phyloP scores from a whole-genome alignment of 1,140 invertebrate species.

The Meteorus sp. region DNA sequence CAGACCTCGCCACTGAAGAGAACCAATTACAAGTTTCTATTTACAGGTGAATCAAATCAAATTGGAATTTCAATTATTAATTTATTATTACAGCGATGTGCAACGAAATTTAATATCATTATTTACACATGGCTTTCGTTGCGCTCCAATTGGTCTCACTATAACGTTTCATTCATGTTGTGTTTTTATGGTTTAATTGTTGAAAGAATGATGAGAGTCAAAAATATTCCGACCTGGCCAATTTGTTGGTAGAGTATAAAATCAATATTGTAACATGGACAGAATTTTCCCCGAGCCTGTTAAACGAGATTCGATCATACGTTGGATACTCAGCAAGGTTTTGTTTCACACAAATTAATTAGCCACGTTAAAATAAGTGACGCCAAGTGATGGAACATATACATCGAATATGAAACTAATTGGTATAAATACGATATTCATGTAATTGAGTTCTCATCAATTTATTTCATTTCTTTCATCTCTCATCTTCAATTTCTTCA shows the following conservation, averaged over 20 bases:
- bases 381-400: background rate
- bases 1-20: conserved; percentile 70
- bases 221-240: background rate
- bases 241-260: background rate
- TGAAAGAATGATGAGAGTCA: background rate
- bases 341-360: conserved; percentile 11
- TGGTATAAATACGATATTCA: background rate
- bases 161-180: too few relatives aligned
- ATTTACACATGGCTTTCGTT: too few relatives aligned
- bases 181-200: background rate
- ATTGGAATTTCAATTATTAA: too few relatives aligned
- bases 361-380: background rate
- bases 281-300: conserved; percentile 3
- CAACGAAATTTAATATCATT: too few relatives aligned
- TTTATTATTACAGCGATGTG: too few relatives aligned
- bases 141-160: too few relatives aligned
- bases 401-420: background rate
- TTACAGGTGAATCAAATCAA: conserved; percentile 70
- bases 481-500: background rate
- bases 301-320: conserved; percentile 7
- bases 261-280: conserved; percentile 8
- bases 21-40: conserved; percentile 78
- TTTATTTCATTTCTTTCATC: too few relatives aligned
- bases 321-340: conserved; percentile 7
- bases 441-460: background rate